phyloP scores from a whole-genome alignment of 1,140 invertebrate species.

The Tetragonula clypearis region DNA sequence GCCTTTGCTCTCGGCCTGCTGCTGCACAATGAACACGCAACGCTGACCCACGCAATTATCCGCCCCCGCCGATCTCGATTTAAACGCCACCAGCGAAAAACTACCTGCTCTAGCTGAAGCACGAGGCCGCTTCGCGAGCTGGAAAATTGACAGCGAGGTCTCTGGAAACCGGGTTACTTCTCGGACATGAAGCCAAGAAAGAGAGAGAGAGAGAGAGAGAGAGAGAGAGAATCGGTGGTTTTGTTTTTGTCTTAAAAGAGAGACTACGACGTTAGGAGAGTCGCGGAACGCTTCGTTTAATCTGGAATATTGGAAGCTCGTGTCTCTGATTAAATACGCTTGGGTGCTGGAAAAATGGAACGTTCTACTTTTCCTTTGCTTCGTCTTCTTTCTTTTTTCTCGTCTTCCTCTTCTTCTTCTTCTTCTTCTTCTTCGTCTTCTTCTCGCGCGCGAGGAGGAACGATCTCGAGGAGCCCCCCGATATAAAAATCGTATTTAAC shows the following conservation, averaged over 20 bases:
- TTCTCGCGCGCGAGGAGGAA: neutral
- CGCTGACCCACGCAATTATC: slow-evolving; percentile 16
- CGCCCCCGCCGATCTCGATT: neutral
- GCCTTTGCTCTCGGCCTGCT: neutral
- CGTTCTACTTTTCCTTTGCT: neutral
- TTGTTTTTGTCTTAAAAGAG: neutral
- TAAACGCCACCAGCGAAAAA: neutral
- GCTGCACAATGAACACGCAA: slow-evolving; percentile 29
- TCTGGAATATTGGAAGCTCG: neutral
- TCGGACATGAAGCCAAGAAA: neutral
- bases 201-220: no score
- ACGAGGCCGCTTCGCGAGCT: neutral
- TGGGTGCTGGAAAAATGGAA: neutral
- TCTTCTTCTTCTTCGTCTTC: no score
- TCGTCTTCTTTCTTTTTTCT: neutral
- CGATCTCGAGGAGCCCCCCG: no score
- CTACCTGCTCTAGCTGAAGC: neutral
- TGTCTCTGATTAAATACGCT: neutral
- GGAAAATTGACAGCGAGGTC: neutral
- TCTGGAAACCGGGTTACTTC: neutral
- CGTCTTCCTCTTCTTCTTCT: neutral
- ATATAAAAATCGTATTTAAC: neutral
- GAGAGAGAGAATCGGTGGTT: neutral
- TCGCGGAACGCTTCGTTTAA: neutral
- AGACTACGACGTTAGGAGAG: neutral